Evolutionary conservation across 2,113 vertebrate genomes (phyloP).

Genomic region (Sylvilagus bachmani): DNA sequence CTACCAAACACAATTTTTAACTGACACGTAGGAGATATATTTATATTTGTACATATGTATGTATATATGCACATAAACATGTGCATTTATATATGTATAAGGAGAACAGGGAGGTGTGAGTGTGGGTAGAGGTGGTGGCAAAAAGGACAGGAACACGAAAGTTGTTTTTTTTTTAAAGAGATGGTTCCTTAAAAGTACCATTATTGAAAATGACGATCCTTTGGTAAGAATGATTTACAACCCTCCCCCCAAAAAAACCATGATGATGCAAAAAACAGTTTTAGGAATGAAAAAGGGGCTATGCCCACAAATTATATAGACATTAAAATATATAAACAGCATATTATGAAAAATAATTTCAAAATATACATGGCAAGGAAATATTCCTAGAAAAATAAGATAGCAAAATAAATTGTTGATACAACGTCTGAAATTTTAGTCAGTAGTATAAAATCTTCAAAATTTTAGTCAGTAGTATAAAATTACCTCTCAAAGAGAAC

Average conservation of each 20-base stretch:
- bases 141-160: neutral
- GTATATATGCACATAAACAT: neutral
- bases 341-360: conserved; percentile 39
- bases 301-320: neutral
- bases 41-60: neutral
- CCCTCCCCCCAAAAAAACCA: neutral
- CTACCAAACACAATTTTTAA: conserved; percentile 16
- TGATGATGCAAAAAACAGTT: neutral
- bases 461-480: neutral
- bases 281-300: neutral
- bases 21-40: neutral
- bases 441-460: neutral
- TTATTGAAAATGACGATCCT: neutral
- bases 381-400: conserved; percentile 4
- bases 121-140: neutral
- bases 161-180: neutral
- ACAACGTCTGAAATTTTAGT: conserved; percentile 29
- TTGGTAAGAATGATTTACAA: neutral
- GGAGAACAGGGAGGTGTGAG: neutral
- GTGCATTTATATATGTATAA: neutral
- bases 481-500: conserved; percentile 39
- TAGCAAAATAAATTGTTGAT: neutral
- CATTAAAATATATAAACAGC: neutral
- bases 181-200: conserved; percentile 5
- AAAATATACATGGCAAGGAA: conserved; percentile 14